phyloP scores from a whole-genome alignment of 2,888 invertebrate genomes.

The Hemicrepidius hirtus region DNA sequence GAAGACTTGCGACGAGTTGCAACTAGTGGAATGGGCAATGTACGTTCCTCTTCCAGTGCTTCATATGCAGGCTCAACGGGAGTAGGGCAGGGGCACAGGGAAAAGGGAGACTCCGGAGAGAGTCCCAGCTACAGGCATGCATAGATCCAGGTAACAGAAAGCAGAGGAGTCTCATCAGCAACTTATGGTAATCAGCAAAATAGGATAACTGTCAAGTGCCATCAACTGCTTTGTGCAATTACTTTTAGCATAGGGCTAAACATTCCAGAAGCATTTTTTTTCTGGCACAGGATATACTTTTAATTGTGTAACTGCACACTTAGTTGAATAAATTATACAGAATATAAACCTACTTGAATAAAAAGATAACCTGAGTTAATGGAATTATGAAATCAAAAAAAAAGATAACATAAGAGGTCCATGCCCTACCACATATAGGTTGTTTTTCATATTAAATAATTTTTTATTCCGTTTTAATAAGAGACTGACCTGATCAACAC shows the following conservation, averaged over 20 bases:
- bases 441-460: background rate
- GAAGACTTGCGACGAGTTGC: slow-evolving; percentile 77
- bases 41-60: slow-evolving; percentile 69
- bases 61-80: slow-evolving; percentile 73
- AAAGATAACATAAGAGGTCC: slow-evolving; percentile 23
- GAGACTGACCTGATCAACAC: slow-evolving; percentile 89
- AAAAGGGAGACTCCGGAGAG: slow-evolving; percentile 69
- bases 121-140: slow-evolving; percentile 70
- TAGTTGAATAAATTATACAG: slow-evolving; percentile 46
- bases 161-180: slow-evolving; percentile 63
- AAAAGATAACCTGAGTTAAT: slow-evolving; percentile 36
- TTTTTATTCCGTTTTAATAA: background rate
- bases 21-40: slow-evolving; percentile 66
- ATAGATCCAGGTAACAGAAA: slow-evolving; percentile 66
- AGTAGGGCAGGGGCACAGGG: slow-evolving; percentile 71
- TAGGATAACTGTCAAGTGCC: slow-evolving; percentile 61
- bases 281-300: slow-evolving; percentile 32
- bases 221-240: slow-evolving; percentile 55
- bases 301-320: slow-evolving; percentile 47
- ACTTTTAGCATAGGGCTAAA: slow-evolving; percentile 50
- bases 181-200: slow-evolving; percentile 66
- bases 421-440: slow-evolving; percentile 36
- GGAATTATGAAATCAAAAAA: slow-evolving; percentile 24
- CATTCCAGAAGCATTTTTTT: slow-evolving; percentile 42
- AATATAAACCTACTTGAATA: slow-evolving; percentile 41